Base-by-base conservation (phyloP, 2,113 vertebrate species). In the Gymnarchus niloticus region DNA sequence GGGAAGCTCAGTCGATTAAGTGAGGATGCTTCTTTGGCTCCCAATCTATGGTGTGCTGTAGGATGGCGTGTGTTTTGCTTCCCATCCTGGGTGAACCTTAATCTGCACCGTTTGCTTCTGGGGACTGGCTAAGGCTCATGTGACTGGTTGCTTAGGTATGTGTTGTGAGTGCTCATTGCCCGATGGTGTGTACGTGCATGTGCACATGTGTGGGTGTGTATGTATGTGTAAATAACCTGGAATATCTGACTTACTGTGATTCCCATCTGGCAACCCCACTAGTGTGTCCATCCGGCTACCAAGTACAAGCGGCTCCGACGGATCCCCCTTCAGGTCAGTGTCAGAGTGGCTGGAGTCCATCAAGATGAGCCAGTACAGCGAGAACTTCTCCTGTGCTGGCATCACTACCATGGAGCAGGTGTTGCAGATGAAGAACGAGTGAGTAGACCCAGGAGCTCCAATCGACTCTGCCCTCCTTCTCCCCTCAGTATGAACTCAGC, bases 291-390 rank as follows among this genome's bases (percentile, higher is more conserved):
- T 99, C 93, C 96, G 97, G 33, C 92, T 99, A 88, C 98, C 98
- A 88, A 99, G 97, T 93, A 97, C 96, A 91, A 97, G 97, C 0
- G 97, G 97, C 87, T 95, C 95, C 0, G 97, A 98, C 88, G 95
- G 96, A 0, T 90, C 95, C 89, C 94, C 95, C 49, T 98, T 99
- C 93, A 93, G 95, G 85, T 96, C 96, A 0, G 97, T 98, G 81
- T 90, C 96, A 0, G 97, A 98, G 92, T 99, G 98, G 98, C 93
- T 99, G 82, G 98, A 98, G 80, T 99, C 97, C 89, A 98, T 99
- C 92, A 96, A 96, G 87, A 98, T 99, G 98, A 94, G 94, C 59
- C 97, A 99, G 88, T 99, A 99, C 92, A 95, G 93, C 0, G 96
- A 99, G 52, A 95, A 96, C 92, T 99, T 99, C 84, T 88, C 93